Conservation (phyloP, 2,888 invertebrate genomes). For the Tetrapedia diversipes region DNA sequence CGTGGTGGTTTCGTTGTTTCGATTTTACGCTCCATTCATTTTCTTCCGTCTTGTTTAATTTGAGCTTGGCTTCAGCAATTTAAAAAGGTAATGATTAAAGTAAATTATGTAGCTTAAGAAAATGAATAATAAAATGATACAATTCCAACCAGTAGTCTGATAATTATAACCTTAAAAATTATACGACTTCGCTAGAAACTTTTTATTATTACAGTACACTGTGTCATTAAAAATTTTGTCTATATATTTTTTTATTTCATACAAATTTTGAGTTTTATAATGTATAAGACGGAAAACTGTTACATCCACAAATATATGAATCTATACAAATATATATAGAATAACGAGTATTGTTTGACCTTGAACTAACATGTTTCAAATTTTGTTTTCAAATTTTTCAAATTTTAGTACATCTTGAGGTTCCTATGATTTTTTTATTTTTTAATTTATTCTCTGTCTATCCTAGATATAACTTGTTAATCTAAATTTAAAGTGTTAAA, state of each 20-base stretch:
- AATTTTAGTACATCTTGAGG: not conserved
- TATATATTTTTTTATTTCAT: too few relatives aligned
- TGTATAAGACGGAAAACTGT: not conserved
- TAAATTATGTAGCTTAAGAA: conserved; percentile 2
- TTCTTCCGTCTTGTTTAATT: conserved; percentile 23
- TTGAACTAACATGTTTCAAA: conserved; percentile 35
- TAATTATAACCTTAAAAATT: not conserved
- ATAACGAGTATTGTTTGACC: conserved; percentile 31
- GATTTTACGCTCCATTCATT: not conserved
- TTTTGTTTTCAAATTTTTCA: not conserved
- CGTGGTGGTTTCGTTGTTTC: not conserved
- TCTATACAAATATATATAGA: not conserved
- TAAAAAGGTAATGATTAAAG: conserved; percentile 34
- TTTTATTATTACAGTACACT: not conserved
- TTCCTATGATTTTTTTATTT: not conserved
- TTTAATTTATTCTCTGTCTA: not conserved
- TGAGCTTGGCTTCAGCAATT: conserved; percentile 11
- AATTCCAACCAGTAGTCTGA: not conserved
- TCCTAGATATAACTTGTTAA: not conserved
- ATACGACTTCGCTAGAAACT: not conserved
- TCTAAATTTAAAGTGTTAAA: not conserved
- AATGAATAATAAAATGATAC: not conserved
- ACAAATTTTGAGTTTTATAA: not conserved
- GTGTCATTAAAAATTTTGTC: too few relatives aligned
- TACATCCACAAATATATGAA: not conserved